Evolutionary conservation across 2,113 vertebrate genomes (phyloP), one percentile per base, ranked within the genome.

Genomic region (Datnioides undecimradiatus): DNA sequence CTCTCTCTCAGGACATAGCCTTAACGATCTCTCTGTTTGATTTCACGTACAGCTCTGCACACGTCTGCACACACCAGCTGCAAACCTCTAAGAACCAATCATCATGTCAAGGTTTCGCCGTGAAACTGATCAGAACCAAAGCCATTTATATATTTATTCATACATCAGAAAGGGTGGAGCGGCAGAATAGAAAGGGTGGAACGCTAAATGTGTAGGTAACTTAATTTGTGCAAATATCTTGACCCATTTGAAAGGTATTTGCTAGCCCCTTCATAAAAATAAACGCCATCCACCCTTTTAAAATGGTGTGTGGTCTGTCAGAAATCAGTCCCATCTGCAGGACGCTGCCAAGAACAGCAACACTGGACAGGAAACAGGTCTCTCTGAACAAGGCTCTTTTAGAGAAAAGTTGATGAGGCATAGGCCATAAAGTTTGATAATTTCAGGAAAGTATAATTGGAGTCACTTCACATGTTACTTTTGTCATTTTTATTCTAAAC

Each of bases 281-380:
- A 94, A 95, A 95, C 87, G 67, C 59, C 79, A 11, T 87, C 86
- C 86, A 76, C 70, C 82, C 83, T 89, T 89, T 90, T 85, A 90
- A 86, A 91, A 90, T 90, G 88, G 91, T 94, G 93, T 95, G 95
- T 94, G 94, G 94, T 95, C 94, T 89, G 86, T 69, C 83, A 85
- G 89, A 92, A 94, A 93, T 90, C 91, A 90, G 84, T 93, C 87
- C 91, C 93, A 93, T 94, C 90, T 93, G 91, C 74, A 68, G 54
- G 38, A 49, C 8, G 16, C 38, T 77, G 93, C 94, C 94, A 95
- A 94, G 83, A 93, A 93, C 90, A 94, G 93, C 94, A 94, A 64
- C 25, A 2, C 76, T 68, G 84, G 87, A 92, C 90, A 93, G 91
- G 91, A 94, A 93, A 87, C 88, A 2, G 79, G 73, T 88, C 91